Base-by-base conservation (phyloP, 2,888 invertebrate species). In the Seira ritae region DNA sequence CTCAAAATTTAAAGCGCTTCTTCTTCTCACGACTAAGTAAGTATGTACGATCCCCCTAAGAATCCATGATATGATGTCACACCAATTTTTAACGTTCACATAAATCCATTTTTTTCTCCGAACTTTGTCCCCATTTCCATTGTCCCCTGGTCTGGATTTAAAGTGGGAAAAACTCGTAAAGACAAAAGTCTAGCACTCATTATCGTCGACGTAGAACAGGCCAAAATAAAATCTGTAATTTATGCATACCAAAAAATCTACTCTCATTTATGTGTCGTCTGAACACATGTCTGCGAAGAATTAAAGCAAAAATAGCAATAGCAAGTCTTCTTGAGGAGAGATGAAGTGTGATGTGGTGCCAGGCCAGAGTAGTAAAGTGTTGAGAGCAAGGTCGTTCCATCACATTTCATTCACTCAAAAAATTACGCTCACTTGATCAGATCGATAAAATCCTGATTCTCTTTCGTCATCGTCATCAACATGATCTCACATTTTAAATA, bases 351-450 rank as follows among this genome's bases (percentile, higher is more conserved):
- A 72, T 31, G 24, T 77, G 77, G 77, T 70, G 68, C 68, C 77
- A 70, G 69, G 68, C 55, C 55, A 60, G 67, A 78, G 50, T 17
- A n/a, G 17, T n/a, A 50, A n/a, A 50, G 66, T 72, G 72, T 24
- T 20, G 65, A 19, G 66, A 75, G 70, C 80, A 80, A 80, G 80
- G 80, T 74, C 80, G 80, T 75, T 62, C 20, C 50, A 69, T 80
- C 50, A n/a, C 50, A 31, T 69, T 74, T 80, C 80, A 80, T 80
- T 74, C 80, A 80, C 69, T 73, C 37, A 62, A n/a, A 50, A 50
- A 50, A 50, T n/a, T 50, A 50, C 62, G 3, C 55, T 12, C 55
- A 62, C 22, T 62, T 22, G 62, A 62, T 55, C 55, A 17, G n/a
- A 55, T 55, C 55, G 17, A 55, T 3, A 55, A 62, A 20, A 62